These are phyloP conservation scores for Mellilla xanthometata DNA, from an alignment of 2,888 invertebrate genomes.

Conservation along the genomic window DNA sequence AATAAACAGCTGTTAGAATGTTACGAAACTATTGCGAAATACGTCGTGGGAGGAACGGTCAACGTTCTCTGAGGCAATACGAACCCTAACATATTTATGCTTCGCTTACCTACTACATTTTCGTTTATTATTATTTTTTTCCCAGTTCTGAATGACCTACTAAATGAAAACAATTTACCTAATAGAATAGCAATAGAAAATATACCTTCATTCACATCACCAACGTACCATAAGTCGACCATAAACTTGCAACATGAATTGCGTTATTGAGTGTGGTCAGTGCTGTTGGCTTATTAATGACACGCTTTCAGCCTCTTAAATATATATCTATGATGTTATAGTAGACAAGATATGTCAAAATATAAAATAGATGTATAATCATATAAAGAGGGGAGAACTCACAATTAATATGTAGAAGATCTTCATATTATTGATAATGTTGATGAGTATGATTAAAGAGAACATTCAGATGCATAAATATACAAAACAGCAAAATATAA, in stretches of 20 bases:
- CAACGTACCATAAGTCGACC: conserved; percentile 28
- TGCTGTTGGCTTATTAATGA: conserved; percentile 30
- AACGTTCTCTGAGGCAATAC: conserved; percentile 43
- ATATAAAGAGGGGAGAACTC: too few relatives aligned
- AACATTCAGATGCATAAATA: too few relatives aligned
- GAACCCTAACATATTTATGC: conserved; percentile 47
- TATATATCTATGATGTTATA: background rate
- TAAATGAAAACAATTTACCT: conserved; percentile 21
- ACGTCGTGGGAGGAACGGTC: conserved; percentile 40
- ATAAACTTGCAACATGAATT: conserved; percentile 43
- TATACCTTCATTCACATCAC: conserved; percentile 42
- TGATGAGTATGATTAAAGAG: too few relatives aligned
- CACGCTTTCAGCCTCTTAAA: background rate
- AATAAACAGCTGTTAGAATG: conserved; percentile 22
- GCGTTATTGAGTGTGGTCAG: conserved; percentile 58
- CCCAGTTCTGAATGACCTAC: conserved; percentile 15
- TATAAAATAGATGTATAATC: too few relatives aligned
- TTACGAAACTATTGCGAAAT: conserved; percentile 44
- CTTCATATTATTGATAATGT: too few relatives aligned
- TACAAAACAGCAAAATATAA: too few relatives aligned
- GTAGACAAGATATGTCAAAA: too few relatives aligned
- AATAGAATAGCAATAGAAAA: conserved; percentile 34
- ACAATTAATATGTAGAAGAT: too few relatives aligned
- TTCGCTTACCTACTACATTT: too few relatives aligned
- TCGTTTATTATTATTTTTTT: background rate